Percentiles rank a stretch among this genome's conserved stretches.
Conservation (phyloP, 2,797 vertebrate species). For the Acanthopagrus latus region DNA sequence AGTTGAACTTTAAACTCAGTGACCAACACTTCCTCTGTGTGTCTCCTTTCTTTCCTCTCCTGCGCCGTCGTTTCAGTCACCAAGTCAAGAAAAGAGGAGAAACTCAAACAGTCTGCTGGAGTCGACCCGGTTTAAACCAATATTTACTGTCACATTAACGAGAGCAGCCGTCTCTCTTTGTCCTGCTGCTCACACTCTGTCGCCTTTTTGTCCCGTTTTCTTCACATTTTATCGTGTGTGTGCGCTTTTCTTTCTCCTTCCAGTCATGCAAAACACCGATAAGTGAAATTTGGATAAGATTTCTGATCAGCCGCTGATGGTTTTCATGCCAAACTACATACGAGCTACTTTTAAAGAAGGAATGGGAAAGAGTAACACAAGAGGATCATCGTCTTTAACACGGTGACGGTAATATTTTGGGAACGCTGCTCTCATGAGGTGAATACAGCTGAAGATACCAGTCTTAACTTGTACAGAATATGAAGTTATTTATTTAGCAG, state of each 20-base stretch:
- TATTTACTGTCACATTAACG: conserved; percentile 82
- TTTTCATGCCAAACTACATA: conserved; percentile 1
- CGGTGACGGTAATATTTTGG: background rate
- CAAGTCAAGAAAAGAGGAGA: conserved; percentile 57
- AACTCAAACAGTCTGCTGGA: conserved; percentile 74
- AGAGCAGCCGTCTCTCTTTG: conserved; percentile 44
- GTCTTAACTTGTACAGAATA: too few relatives aligned
- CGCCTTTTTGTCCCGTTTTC: background rate
- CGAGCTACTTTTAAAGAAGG: conserved; percentile 2
- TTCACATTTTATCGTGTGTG: conserved; percentile 7
- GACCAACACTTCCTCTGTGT: conserved; percentile 10
- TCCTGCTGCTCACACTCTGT: conserved; percentile 15
- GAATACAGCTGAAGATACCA: too few relatives aligned
- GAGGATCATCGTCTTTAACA: too few relatives aligned
- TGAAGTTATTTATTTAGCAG: too few relatives aligned
- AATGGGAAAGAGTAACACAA: background rate
- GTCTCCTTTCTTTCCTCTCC: background rate
- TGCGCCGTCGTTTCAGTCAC: conserved; percentile 33
- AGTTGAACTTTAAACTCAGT: conserved; percentile 11
- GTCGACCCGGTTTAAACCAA: conserved; percentile 74
- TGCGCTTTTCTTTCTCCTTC: conserved; percentile 6
- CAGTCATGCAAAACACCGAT: conserved; percentile 27
- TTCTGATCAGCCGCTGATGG: background rate
- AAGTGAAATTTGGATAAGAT: conserved; percentile 19
- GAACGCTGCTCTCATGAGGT: too few relatives aligned